Evolutionary conservation across 2,113 vertebrate species (phyloP).

Genomic region (Sylvietta virens): DNA sequence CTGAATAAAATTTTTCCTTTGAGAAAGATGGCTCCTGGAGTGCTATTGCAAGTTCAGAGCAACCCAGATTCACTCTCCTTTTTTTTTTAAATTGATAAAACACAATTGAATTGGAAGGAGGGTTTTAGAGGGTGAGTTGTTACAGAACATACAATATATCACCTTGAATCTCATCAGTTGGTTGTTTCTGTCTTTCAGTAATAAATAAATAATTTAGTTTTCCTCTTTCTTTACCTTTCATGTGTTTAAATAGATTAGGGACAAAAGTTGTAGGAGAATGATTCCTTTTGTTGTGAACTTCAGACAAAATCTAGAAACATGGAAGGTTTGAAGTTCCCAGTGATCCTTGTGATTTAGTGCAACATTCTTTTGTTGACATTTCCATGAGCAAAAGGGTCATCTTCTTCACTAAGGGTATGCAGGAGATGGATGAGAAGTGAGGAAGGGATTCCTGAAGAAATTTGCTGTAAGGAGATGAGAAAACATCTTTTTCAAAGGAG

Average conservation of each 20-base stretch:
- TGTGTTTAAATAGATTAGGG: not conserved
- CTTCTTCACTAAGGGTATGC: not conserved
- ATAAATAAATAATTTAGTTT: not conserved
- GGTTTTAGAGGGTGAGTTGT: not conserved
- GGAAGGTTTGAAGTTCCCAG: not conserved
- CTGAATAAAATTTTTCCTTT: not conserved
- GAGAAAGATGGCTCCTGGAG: not conserved
- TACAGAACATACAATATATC: not conserved
- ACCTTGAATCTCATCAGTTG: not conserved
- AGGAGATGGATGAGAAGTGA: not conserved
- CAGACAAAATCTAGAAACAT: not conserved
- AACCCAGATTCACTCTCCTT: not conserved
- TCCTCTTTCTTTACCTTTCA: not conserved
- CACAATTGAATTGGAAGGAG: not conserved
- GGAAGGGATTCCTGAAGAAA: not conserved
- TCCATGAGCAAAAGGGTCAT: not conserved
- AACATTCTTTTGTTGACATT: not conserved
- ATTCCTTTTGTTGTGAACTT: not conserved
- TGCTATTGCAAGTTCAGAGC: not conserved
- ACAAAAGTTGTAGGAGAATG: not conserved
- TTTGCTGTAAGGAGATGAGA: not conserved
- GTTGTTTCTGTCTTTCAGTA: not conserved
- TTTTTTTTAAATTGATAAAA: not conserved
- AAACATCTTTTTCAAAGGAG: not conserved
- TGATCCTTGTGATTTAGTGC: not conserved